These are phyloP conservation scores for Propithecus perrieri DNA, from an alignment of 2,797 vertebrate species.

Conservation along the genomic window DNA sequence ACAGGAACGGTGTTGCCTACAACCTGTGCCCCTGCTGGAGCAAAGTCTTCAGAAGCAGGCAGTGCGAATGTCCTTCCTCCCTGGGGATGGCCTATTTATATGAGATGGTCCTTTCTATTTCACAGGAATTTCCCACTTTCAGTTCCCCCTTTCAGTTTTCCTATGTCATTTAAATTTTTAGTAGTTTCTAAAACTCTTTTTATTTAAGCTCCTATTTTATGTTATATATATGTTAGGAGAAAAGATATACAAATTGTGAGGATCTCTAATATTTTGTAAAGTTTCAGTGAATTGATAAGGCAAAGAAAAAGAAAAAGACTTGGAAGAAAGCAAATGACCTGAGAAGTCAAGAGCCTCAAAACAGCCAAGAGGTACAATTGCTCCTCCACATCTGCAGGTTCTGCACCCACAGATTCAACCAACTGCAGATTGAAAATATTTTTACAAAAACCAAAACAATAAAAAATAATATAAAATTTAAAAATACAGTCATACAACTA, in stretches of 20 bases:
- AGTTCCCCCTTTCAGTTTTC: slow-evolving; percentile 78
- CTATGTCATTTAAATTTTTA: slow-evolving; percentile 55
- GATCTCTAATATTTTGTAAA: background rate
- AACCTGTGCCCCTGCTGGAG: background rate
- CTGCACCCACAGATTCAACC: background rate
- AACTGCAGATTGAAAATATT: background rate
- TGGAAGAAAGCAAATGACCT: background rate
- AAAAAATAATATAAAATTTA: background rate
- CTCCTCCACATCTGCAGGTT: background rate
- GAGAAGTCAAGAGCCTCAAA: background rate
- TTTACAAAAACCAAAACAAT: background rate
- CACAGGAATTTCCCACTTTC: slow-evolving; percentile 77
- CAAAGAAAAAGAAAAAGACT: background rate
- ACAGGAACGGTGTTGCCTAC: background rate
- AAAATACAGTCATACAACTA: background rate
- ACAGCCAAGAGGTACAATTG: background rate
- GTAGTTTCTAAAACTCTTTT: background rate
- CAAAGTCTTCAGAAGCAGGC: background rate
- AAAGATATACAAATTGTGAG: background rate
- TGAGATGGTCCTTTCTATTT: background rate
- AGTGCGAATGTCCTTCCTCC: slow-evolving; percentile 43
- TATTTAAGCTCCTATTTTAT: background rate
- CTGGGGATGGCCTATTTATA: slow-evolving; percentile 63
- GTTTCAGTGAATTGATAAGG: background rate
- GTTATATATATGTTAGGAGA: background rate